Conservation (phyloP, 2,888 invertebrate species). For the Sericinus montela region DNA sequence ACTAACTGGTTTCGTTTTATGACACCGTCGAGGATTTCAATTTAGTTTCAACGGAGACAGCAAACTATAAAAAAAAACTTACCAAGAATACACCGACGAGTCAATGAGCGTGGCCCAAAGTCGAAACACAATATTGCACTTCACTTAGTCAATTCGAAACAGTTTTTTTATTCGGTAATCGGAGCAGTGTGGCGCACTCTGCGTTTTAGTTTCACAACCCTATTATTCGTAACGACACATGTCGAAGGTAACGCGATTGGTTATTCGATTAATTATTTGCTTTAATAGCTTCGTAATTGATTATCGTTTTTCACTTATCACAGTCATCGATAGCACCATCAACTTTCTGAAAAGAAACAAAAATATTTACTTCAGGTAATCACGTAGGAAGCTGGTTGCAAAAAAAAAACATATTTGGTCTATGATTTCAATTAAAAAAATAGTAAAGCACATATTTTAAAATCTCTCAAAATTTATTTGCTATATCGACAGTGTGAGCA, state of each 20-base stretch:
- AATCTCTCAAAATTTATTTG: not conserved
- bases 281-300: slow-evolving; percentile 24
- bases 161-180: slow-evolving; percentile 20
- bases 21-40: too few species aligned
- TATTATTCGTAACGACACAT: slow-evolving; percentile 17
- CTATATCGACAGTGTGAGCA: not conserved
- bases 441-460: too few species aligned
- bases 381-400: not conserved
- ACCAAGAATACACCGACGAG: slow-evolving; percentile 54
- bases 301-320: slow-evolving; percentile 26
- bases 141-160: slow-evolving; percentile 34
- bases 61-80: slow-evolving; percentile 29
- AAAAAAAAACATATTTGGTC: not conserved
- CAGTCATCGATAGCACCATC: slow-evolving; percentile 38
- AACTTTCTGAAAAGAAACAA: slow-evolving; percentile 45
- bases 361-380: not conserved
- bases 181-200: slow-evolving; percentile 10
- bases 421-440: too few species aligned
- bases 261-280: slow-evolving; percentile 23
- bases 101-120: slow-evolving; percentile 40
- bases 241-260: not conserved
- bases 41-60: too few species aligned
- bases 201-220: slow-evolving; percentile 22
- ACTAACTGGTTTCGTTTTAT: too few species aligned
- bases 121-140: slow-evolving; percentile 39